Evolutionary conservation across 1,140 invertebrate species (phyloP).

Genomic region (Bombus consobrinus): DNA sequence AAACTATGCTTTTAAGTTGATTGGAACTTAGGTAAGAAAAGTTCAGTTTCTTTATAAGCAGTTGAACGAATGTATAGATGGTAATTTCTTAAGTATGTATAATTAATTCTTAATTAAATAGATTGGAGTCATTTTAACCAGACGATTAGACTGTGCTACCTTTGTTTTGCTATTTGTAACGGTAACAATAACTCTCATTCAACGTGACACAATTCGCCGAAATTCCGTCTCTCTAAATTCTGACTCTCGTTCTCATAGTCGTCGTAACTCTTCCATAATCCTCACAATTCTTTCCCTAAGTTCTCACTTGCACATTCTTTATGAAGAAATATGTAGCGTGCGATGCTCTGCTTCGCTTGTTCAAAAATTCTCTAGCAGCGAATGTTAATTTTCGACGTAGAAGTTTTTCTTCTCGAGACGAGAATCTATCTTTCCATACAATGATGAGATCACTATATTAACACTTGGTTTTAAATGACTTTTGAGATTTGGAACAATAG

Average conservation of each 20-base stretch:
- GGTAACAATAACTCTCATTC: neutral
- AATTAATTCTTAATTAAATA: no score
- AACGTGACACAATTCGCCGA: neutral
- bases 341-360: neutral
- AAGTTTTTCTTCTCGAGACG: neutral
- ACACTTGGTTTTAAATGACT: neutral
- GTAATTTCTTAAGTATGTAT: no score
- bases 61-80: no score
- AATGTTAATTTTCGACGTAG: neutral
- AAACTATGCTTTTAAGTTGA: no score
- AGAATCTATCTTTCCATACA: neutral
- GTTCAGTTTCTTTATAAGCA: no score
- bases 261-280: neutral
- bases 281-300: neutral
- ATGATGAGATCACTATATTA: neutral
- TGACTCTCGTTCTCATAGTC: neutral
- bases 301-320: neutral
- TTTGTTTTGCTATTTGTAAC: no score
- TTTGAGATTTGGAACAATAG: neutral
- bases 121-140: no score
- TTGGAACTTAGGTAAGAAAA: no score
- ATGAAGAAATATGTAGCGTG: neutral
- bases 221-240: neutral
- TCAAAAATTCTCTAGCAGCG: neutral
- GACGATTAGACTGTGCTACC: no score